Conservation (phyloP, 1,140 invertebrate species). For the Drosophila kohkoa region DNA sequence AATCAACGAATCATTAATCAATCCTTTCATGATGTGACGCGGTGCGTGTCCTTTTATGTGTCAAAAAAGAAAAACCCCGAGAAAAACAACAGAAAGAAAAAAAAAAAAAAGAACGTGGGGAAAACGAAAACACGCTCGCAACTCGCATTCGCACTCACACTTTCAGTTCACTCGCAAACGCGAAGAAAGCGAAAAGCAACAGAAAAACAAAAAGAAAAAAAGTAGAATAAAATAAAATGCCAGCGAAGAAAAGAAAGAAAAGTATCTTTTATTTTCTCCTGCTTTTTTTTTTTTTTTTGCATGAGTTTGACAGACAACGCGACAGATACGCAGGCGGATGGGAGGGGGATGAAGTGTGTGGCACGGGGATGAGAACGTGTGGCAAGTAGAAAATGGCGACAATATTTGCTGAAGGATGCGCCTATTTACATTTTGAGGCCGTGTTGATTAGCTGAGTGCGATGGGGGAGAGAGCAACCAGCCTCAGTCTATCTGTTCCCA, state of each 20-base stretch:
- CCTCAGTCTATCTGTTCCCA: not conserved
- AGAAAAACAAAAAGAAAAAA: constrained; percentile 48
- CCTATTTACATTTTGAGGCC: constrained; percentile 80
- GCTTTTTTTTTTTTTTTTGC: constrained; percentile 52
- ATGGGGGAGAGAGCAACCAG: constrained; percentile 15
- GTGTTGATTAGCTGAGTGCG: constrained; percentile 83
- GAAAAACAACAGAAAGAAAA: constrained; percentile 48
- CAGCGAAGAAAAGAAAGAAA: constrained; percentile 57
- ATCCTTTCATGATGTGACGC: constrained; percentile 85
- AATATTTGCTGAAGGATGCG: constrained; percentile 70
- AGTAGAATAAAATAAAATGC: constrained; percentile 18
- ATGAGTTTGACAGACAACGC: constrained; percentile 64
- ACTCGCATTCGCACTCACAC: constrained; percentile 33
- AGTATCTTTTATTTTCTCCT: constrained; percentile 58
- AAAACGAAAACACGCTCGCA: constrained; percentile 65
- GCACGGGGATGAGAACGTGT: constrained; percentile 44
- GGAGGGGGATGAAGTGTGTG: constrained; percentile 51
- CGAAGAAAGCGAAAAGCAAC: constrained; percentile 73
- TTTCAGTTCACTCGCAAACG: constrained; percentile 46
- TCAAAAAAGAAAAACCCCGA: constrained; percentile 67
- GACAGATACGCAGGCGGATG: constrained; percentile 54
- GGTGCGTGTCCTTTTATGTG: constrained; percentile 85
- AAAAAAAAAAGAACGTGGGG: constrained; percentile 54
- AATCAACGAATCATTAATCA: constrained; percentile 85
- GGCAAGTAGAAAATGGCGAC: constrained; percentile 78